Evolutionary conservation across 1,140 invertebrate species (phyloP).

Genomic region (Aphelenchoides fujianensis): DNA sequence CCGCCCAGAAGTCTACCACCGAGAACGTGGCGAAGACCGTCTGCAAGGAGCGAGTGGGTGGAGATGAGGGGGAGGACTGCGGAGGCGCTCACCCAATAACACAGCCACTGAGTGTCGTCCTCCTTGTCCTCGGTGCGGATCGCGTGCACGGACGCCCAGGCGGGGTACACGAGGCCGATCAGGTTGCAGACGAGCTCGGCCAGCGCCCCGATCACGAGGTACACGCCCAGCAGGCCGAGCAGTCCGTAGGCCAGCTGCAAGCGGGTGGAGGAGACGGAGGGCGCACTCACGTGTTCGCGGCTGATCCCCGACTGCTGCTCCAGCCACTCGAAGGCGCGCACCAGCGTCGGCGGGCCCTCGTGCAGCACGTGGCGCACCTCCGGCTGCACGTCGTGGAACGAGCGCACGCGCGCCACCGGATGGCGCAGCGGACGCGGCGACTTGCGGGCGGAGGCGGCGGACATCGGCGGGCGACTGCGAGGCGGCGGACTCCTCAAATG

Average conservation of each 20-base stretch:
- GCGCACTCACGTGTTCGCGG: conserved; percentile 15
- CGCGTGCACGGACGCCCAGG: conserved; percentile 73
- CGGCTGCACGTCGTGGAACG: too few relatives aligned
- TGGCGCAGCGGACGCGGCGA: too few relatives aligned
- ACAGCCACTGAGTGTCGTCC: conserved; percentile 45
- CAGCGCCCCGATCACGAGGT: conserved; percentile 87
- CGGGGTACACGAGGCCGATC: conserved; percentile 90
- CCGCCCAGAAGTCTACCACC: conserved; percentile 43
- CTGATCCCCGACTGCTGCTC: background rate
- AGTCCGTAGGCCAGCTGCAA: conserved; percentile 67
- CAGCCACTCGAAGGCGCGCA: background rate
- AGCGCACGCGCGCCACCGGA: too few relatives aligned
- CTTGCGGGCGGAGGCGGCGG: too few relatives aligned
- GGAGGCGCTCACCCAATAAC: conserved; percentile 44
- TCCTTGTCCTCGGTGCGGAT: conserved; percentile 29
- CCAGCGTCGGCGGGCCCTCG: too few relatives aligned
- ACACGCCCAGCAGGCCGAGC: conserved; percentile 66
- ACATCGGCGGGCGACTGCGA: too few relatives aligned
- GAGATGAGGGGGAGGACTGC: too few relatives aligned
- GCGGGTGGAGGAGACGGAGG: conserved; percentile 24
- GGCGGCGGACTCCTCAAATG: too few relatives aligned
- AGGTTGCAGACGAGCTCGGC: conserved; percentile 89
- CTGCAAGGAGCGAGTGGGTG: too few relatives aligned
- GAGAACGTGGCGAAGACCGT: conserved; percentile 41
- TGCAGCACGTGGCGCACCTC: too few relatives aligned